Evolutionary conservation across 2,797 vertebrate species (phyloP).

Genomic region (Spinus pinus): DNA sequence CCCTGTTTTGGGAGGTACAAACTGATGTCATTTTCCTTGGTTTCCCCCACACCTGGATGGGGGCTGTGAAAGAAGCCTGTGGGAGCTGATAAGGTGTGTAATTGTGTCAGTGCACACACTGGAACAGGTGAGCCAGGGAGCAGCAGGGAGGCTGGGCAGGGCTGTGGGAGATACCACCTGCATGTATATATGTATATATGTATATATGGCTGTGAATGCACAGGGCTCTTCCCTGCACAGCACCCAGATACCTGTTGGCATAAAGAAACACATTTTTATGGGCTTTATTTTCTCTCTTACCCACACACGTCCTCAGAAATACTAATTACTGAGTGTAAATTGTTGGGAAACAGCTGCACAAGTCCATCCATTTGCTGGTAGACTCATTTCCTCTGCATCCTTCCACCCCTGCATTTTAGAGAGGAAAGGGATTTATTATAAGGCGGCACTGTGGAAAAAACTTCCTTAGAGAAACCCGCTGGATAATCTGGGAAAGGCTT

Average conservation of each 20-base stretch:
- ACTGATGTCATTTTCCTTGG: background rate
- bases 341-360: background rate
- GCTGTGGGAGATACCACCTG: background rate
- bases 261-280: background rate
- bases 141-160: background rate
- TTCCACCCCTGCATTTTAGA: background rate
- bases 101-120: background rate
- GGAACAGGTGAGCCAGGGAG: background rate
- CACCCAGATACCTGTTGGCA: accelerated
- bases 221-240: background rate
- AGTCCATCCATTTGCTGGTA: background rate
- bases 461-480: slow-evolving; percentile 45
- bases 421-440: slow-evolving; percentile 37
- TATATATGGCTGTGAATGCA: accelerated
- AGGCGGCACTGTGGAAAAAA: slow-evolving; percentile 34
- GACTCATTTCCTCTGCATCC: background rate
- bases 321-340: background rate
- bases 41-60: accelerated
- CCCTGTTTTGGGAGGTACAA: background rate
- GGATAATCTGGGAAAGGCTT: slow-evolving; percentile 52
- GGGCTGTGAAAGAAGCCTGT: background rate
- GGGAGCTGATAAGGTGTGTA: background rate
- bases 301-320: background rate
- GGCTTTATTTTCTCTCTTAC: background rate
- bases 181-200: background rate